phyloP scores from a whole-genome alignment of 2,797 vertebrate species.

The Todus mexicanus region DNA sequence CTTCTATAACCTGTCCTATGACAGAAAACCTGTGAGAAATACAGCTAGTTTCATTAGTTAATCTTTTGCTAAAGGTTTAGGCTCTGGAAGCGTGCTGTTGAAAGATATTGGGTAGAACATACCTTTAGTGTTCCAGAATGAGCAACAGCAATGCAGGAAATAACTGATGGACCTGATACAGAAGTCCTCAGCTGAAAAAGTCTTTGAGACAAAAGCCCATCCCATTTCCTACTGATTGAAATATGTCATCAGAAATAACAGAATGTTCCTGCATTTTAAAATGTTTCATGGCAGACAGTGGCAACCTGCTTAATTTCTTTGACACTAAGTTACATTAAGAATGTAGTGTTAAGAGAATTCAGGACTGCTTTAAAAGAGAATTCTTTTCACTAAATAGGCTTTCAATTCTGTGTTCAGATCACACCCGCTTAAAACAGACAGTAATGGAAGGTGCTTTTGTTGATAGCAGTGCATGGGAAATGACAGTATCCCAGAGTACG shows the following conservation, averaged over 20 bases:
- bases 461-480: not conserved
- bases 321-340: not conserved
- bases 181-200: not conserved
- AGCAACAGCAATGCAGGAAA: not conserved
- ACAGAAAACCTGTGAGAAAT: not conserved
- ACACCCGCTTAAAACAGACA: not conserved
- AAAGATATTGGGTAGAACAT: not conserved
- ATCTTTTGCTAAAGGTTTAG: not conserved
- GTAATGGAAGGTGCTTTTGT: not conserved
- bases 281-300: not conserved
- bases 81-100: not conserved
- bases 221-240: not conserved
- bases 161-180: not conserved
- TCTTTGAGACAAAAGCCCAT: not conserved
- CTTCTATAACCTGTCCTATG: not conserved
- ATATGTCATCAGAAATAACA: not conserved
- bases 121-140: not conserved
- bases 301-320: not conserved
- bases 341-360: not conserved
- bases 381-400: not conserved
- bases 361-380: not conserved
- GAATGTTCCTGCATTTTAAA: not conserved
- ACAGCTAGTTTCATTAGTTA: not conserved
- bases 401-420: not conserved
- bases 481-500: accelerated